Evolutionary conservation across 2,888 invertebrate species (phyloP), one percentile per base, ranked within the genome.

Genomic region (Zonitis immaculata): DNA sequence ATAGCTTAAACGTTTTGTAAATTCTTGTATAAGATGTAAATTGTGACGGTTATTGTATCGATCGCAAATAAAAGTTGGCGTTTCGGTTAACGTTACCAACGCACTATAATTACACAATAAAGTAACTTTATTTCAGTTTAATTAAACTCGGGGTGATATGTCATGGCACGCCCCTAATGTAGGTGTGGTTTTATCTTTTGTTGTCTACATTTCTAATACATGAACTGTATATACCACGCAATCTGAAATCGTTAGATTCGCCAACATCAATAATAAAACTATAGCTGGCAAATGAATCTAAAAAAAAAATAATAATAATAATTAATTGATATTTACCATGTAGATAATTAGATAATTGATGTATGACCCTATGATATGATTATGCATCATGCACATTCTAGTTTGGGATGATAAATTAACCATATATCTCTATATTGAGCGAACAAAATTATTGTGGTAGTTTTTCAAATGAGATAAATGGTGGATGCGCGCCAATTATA

Each of bases 101-200:
- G 51, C 57, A 54, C 57, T 62, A n/a, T n/a, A 62, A 62, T 62
- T 60, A 62, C 57, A 55, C 60, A 62, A 59, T 62, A 62, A 62
- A 62, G 49, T 58, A 45, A 61, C 59, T 62, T 62, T 59, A 62
- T 60, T 62, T 57, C 60, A 50, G 52, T 62, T 60, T 62, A 62
- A 62, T 62, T 62, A 62, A 62, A 60, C 44, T 53, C 12, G 43
- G 51, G 58, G 57, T 55, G 58, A 60, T 59, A 60, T 62, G 60
- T 60, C 62, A 58, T 44, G 60, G 47, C 62, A 49, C 61, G 46
- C 62, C 60, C 60, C 57, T 54, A 52, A 58, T 47, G 49, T 58
- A 52, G 59, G 59, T 58, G 61, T 39, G 59, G 57, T 52, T 56
- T 59, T 56, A 61, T 58, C 56, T 57, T 46, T 43, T 44, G 18